Evolutionary conservation across 2,113 vertebrate genomes (phyloP).

Genomic region (Dissostichus mawsoni): DNA sequence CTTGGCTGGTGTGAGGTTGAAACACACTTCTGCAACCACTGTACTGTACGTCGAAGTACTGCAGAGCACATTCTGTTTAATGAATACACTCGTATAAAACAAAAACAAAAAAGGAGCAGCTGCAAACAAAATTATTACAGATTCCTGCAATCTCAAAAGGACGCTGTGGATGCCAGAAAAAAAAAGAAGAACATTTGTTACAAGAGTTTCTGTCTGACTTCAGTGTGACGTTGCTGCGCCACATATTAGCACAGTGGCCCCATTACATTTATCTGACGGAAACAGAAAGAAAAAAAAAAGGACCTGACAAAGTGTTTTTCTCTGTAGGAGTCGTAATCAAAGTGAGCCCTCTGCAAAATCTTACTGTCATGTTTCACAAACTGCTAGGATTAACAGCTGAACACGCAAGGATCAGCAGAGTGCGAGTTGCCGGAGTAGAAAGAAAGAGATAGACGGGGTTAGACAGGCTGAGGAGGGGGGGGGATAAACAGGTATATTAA

Average conservation of each 20-base stretch:
- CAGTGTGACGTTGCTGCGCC: neutral
- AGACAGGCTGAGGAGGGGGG: slow-evolving; percentile 11
- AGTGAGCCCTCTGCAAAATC: slow-evolving; percentile 55
- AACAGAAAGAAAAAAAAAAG: slow-evolving; percentile 3
- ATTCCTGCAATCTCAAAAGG: slow-evolving; percentile 15
- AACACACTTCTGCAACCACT: slow-evolving; percentile 7
- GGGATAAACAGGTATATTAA: slow-evolving; percentile 62
- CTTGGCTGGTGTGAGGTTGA: slow-evolving; percentile 30
- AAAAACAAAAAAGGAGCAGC: neutral
- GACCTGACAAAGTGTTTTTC: slow-evolving; percentile 47
- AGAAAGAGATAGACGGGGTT: slow-evolving; percentile 38
- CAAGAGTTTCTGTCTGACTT: slow-evolving; percentile 29
- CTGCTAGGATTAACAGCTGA: slow-evolving; percentile 46
- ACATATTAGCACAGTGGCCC: slow-evolving; percentile 41
- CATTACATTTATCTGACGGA: slow-evolving; percentile 40
- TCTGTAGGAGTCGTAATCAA: slow-evolving; percentile 56
- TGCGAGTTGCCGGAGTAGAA: slow-evolving; percentile 26
- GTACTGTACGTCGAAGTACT: slow-evolving; percentile 2
- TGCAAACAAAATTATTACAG: neutral
- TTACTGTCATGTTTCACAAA: slow-evolving; percentile 44
- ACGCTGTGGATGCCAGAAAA: slow-evolving; percentile 11
- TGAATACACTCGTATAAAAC: neutral
- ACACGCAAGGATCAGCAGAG: slow-evolving; percentile 54
- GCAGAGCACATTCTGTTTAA: slow-evolving; percentile 22
- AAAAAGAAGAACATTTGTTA: slow-evolving; percentile 7